These are phyloP conservation scores for Amphipoea lucens DNA, from an alignment of 2,888 invertebrate species.

Conservation along the genomic window DNA sequence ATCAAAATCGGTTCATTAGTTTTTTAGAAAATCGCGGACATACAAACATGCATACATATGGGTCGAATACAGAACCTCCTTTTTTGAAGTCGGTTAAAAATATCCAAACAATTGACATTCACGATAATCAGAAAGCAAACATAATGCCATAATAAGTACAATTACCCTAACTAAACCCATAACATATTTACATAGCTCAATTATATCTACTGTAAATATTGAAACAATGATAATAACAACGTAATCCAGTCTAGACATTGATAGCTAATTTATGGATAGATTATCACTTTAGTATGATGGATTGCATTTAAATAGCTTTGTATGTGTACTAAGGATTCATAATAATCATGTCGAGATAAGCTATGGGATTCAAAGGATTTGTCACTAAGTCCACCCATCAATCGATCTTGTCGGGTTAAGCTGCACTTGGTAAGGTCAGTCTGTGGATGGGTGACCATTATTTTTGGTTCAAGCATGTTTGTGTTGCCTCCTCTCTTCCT, in stretches of 20 bases:
- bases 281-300: constrained; percentile 32
- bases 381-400: background rate
- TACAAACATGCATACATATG: background rate
- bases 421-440: background rate
- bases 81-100: background rate
- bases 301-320: constrained; percentile 24
- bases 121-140: background rate
- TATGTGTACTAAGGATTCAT: background rate
- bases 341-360: background rate
- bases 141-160: constrained; percentile 1
- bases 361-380: background rate
- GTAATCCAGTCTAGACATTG: constrained; percentile 25
- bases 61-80: too few species aligned
- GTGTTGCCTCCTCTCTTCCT: background rate
- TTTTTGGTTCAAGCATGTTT: background rate
- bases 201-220: constrained; percentile 30
- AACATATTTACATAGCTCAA: background rate
- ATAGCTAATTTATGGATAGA: constrained; percentile 26
- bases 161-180: background rate
- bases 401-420: background rate
- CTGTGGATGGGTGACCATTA: background rate
- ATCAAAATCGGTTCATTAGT: too few species aligned
- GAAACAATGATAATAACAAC: constrained; percentile 14
- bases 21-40: too few species aligned
- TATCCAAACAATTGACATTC: constrained; percentile 6